Conservation (phyloP, 1,140 invertebrate species). For the Drosophila setifemur region DNA sequence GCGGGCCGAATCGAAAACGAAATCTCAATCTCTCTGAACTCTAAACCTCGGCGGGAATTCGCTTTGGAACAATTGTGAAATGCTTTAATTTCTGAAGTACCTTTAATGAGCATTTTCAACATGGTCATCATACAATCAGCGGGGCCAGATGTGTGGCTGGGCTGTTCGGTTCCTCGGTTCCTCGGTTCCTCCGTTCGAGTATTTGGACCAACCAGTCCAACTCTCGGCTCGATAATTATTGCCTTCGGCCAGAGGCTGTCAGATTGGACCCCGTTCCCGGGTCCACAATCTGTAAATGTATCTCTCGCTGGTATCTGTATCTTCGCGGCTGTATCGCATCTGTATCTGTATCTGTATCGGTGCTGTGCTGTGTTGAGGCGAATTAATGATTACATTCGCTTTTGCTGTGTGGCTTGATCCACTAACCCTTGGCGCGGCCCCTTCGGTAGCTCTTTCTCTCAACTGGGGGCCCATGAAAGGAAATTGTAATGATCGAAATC, state of each 20-base stretch:
- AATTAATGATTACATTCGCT: constrained; percentile 73
- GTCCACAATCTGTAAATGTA: constrained; percentile 60
- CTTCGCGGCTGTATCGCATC: constrained; percentile 1
- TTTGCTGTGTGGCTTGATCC: constrained; percentile 61
- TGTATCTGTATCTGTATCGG: constrained; percentile 23
- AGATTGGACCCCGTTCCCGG: constrained; percentile 43
- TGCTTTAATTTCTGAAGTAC: constrained; percentile 79
- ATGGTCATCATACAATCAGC: constrained; percentile 77
- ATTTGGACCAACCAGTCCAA: constrained; percentile 54
- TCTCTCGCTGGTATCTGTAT: constrained; percentile 24
- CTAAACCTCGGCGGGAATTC: constrained; percentile 39
- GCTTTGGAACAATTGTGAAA: constrained; percentile 74
- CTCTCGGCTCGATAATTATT: constrained; percentile 70
- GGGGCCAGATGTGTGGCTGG: neutral
- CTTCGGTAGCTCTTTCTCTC: constrained; percentile 70
- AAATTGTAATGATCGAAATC: constrained; percentile 81
- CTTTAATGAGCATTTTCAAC: constrained; percentile 81
- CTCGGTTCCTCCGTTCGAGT: constrained; percentile 35
- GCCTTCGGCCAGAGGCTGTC: constrained; percentile 48
- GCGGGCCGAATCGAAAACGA: constrained; percentile 64
- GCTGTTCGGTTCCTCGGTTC: too few species aligned
- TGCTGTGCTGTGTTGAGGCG: constrained; percentile 47
- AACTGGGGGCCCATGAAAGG: constrained; percentile 60
- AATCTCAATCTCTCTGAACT: constrained; percentile 42
- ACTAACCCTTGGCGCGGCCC: constrained; percentile 64